These are phyloP conservation scores for Caenorhabditis sulstoni DNA, from an alignment of 2,888 invertebrate genomes.

Conservation along the genomic window DNA sequence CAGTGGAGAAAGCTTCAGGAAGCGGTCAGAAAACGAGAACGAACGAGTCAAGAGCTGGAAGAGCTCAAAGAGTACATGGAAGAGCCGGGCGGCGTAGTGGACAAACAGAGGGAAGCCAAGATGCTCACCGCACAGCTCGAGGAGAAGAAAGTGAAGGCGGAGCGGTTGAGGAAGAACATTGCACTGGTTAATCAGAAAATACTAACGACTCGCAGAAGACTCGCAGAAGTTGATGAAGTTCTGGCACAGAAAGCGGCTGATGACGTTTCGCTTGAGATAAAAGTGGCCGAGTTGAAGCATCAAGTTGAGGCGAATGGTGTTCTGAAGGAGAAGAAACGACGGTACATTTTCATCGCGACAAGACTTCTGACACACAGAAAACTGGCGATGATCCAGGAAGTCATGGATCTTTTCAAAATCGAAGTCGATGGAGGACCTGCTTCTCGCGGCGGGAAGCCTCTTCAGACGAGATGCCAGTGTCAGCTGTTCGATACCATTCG, in stretches of 20 bases:
- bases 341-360: not conserved
- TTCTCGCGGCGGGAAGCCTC: not conserved
- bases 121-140: not conserved
- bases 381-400: conserved; percentile 14
- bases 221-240: conserved; percentile 11
- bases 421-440: conserved; percentile 32
- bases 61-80: not conserved
- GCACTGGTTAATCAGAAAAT: conserved; percentile 5
- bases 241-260: not conserved
- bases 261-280: conserved; percentile 4
- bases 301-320: not conserved
- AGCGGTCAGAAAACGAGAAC: not conserved
- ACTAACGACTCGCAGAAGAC: not conserved
- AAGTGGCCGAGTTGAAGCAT: not conserved
- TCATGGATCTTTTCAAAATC: conserved; percentile 12
- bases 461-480: conserved; percentile 9
- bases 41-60: not conserved
- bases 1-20: conserved; percentile 25
- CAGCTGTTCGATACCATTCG: conserved; percentile 16
- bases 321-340: conserved; percentile 1
- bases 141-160: conserved; percentile 8
- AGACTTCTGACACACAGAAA: conserved; percentile 16
- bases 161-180: conserved; percentile 6
- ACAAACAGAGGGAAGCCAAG: not conserved
- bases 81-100: not conserved